Percentiles rank a stretch among this genome's conserved stretches.
Evolutionary conservation across 2,113 vertebrate genomes (phyloP).

Genomic region (Alligator mississippiensis): DNA sequence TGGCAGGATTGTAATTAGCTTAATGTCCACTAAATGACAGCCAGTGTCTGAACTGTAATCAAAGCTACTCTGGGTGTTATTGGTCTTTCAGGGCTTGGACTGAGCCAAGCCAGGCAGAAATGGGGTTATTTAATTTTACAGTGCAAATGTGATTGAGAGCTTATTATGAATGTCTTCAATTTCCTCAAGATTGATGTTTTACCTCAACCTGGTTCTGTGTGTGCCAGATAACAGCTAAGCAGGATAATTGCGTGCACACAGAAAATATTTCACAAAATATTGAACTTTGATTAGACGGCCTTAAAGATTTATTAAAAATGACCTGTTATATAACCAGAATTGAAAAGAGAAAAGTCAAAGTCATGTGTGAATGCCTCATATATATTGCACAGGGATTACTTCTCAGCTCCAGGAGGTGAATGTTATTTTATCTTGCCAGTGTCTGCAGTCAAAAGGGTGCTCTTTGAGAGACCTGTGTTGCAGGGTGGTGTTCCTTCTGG

Average conservation of each 20-base stretch:
- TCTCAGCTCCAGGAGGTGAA: not conserved
- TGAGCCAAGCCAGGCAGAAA: conserved; percentile 24
- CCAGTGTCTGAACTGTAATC: conserved; percentile 13
- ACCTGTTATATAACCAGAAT: not conserved
- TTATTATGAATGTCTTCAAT: not conserved
- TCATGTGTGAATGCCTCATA: not conserved
- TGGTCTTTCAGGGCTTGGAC: conserved; percentile 7
- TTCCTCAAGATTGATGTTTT: conserved; percentile 8
- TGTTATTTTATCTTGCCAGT: not conserved
- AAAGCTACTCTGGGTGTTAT: conserved; percentile 28
- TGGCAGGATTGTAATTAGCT: conserved; percentile 6
- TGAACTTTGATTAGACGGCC: conserved; percentile 1
- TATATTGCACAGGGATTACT: not conserved
- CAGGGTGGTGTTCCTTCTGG: not conserved
- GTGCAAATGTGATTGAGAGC: conserved; percentile 20
- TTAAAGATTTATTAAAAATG: not conserved
- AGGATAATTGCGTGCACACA: not conserved
- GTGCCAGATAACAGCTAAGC: not conserved
- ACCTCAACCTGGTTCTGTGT: not conserved
- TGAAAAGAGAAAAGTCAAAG: not conserved
- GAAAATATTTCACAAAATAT: not conserved
- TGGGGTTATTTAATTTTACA: conserved; percentile 13
- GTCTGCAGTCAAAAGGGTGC: rapidly evolving
- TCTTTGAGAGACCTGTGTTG: not conserved
- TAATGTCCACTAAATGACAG: conserved; percentile 37